These are phyloP conservation scores for Austrolebias charrua DNA, from an alignment of 2,797 vertebrate species.

Conservation along the genomic window DNA sequence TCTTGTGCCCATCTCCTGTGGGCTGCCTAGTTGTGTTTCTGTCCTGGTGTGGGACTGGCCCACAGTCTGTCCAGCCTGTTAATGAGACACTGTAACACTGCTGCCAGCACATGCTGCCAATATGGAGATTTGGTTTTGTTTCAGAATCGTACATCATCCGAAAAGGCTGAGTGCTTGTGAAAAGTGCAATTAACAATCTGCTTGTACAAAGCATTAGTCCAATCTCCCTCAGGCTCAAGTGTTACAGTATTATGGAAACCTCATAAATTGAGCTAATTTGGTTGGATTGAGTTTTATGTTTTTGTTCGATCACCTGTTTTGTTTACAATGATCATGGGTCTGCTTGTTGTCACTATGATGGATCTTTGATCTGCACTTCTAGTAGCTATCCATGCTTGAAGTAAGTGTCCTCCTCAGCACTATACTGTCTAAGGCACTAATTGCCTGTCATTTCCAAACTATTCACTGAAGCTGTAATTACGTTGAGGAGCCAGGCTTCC, in stretches of 20 bases:
- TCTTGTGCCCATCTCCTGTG: slow-evolving; percentile 3
- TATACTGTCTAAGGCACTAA: slow-evolving; percentile 68
- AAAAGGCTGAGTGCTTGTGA: slow-evolving; percentile 18
- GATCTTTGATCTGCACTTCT: slow-evolving; percentile 56
- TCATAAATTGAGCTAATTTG: slow-evolving; percentile 14
- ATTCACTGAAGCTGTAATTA: slow-evolving; percentile 74
- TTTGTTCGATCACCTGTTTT: slow-evolving; percentile 39
- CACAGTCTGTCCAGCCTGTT: slow-evolving; percentile 25
- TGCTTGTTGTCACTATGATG: slow-evolving; percentile 24
- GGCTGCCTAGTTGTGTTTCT: slow-evolving; percentile 17
- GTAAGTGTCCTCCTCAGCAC: slow-evolving; percentile 53
- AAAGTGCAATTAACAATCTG: slow-evolving; percentile 17
- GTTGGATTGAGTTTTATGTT: slow-evolving; percentile 17
- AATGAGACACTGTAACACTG: slow-evolving; percentile 32
- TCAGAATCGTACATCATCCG: slow-evolving; percentile 24
- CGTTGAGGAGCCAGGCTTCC: slow-evolving; percentile 52
- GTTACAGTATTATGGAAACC: slow-evolving; percentile 16
- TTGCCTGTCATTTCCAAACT: slow-evolving; percentile 73
- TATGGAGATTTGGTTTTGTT: slow-evolving; percentile 27
- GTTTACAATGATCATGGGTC: slow-evolving; percentile 45
- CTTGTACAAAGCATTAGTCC: slow-evolving; percentile 3
- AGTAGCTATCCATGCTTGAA: slow-evolving; percentile 39
- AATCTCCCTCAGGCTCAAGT: slow-evolving; percentile 4
- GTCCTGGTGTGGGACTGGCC: slow-evolving; percentile 25
- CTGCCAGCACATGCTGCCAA: slow-evolving; percentile 13